Percentiles rank a stretch among this genome's conserved stretches.
These are phyloP conservation scores for Hirtodrosophila histrioides DNA, from an alignment of 2,888 invertebrate genomes.

Conservation along the genomic window DNA sequence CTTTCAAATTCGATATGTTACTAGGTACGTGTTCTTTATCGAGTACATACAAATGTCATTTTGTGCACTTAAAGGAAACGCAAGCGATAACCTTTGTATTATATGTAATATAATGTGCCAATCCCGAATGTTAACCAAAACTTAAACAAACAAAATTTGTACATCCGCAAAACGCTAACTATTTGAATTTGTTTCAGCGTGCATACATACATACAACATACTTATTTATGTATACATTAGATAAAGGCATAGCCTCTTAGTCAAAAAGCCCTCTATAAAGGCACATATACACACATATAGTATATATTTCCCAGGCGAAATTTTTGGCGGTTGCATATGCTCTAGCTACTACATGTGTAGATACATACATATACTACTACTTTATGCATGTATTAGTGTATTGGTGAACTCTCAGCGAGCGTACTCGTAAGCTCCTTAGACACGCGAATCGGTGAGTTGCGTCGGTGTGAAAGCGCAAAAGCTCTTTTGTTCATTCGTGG, in stretches of 20 bases:
- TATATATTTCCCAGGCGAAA: neutral
- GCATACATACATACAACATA: conserved; percentile 16
- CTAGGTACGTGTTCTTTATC: conserved; percentile 3
- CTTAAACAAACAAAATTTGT: neutral
- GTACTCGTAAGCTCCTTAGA: neutral
- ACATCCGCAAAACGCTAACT: neutral
- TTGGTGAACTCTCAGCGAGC: conserved; percentile 5
- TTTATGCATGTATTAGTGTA: conserved; percentile 1
- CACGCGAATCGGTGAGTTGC: conserved; percentile 12
- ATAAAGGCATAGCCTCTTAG: conserved; percentile 74
- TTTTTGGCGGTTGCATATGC: neutral
- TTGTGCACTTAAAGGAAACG: conserved; percentile 42
- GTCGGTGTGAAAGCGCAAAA: conserved; percentile 13
- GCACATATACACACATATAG: conserved; percentile 9
- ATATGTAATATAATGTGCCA: conserved; percentile 78
- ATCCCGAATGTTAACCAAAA: conserved; percentile 57
- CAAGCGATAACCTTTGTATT: conserved; percentile 62
- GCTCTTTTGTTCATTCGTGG: neutral
- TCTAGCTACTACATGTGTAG: neutral
- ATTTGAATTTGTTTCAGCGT: conserved; percentile 1
- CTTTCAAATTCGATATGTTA: conserved; percentile 12
- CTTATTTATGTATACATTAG: conserved; percentile 70
- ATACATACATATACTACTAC: conserved; percentile 14
- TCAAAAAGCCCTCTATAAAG: conserved; percentile 33
- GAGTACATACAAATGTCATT: conserved; percentile 10